These are phyloP conservation scores for Apamea sordens DNA, from an alignment of 2,888 invertebrate species.

Conservation along the genomic window DNA sequence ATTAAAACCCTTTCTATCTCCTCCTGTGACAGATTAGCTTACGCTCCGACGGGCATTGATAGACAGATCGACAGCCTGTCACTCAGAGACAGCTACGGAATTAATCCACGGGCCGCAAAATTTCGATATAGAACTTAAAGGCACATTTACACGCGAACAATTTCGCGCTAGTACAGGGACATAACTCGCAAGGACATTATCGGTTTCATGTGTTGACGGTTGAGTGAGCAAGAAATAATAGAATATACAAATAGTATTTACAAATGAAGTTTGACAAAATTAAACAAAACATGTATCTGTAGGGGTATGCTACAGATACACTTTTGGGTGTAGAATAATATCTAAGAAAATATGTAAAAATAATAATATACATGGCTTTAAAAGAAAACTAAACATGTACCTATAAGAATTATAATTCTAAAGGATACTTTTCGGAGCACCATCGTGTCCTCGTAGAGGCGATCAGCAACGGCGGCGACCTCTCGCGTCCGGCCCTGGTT, in stretches of 20 bases:
- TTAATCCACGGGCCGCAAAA: conserved; percentile 10
- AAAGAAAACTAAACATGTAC: too few relatives aligned
- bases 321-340: too few relatives aligned
- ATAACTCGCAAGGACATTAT: neutral
- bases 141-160: neutral
- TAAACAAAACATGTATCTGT: too few relatives aligned
- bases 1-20: neutral
- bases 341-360: too few relatives aligned
- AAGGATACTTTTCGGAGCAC: too few relatives aligned
- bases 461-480: too few relatives aligned
- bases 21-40: conserved; percentile 27
- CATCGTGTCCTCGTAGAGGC: too few relatives aligned
- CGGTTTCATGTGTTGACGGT: neutral
- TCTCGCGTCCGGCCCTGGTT: too few relatives aligned
- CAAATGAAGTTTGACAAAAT: too few relatives aligned
- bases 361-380: too few relatives aligned
- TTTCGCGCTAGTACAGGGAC: neutral
- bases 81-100: conserved; percentile 20
- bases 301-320: too few relatives aligned
- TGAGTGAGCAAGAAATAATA: neutral
- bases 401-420: too few relatives aligned
- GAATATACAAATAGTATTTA: neutral
- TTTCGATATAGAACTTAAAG: neutral
- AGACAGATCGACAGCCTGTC: conserved; percentile 25
- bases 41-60: conserved; percentile 17